Percentiles rank a stretch among this genome's conserved stretches.
phyloP scores from a whole-genome alignment of 2,888 invertebrate genomes.

The Plagodis pulveraria region DNA sequence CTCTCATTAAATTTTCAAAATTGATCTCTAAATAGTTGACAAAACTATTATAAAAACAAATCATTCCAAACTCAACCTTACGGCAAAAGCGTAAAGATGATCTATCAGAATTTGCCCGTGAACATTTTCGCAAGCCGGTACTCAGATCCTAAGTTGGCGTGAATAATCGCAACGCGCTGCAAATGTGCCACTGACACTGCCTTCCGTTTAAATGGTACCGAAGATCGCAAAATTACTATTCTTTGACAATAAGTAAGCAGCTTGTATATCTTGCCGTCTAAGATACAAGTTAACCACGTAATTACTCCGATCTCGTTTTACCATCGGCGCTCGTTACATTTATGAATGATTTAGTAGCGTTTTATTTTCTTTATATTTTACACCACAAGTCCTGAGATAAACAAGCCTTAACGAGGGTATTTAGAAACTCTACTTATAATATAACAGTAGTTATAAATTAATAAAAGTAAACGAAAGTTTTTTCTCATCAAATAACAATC shows the following conservation, averaged over 20 bases:
- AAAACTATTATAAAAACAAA: slow-evolving; percentile 6
- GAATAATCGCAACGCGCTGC: slow-evolving; percentile 69
- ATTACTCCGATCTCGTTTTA: slow-evolving; percentile 37
- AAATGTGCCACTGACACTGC: slow-evolving; percentile 58
- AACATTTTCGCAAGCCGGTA: slow-evolving; percentile 29
- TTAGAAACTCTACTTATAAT: slow-evolving; percentile 7
- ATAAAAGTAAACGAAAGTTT: slow-evolving; percentile 22
- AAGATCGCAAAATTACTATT: slow-evolving; percentile 38
- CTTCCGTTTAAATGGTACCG: slow-evolving; percentile 52
- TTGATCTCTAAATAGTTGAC: slow-evolving; percentile 27
- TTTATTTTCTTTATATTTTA: slow-evolving; percentile 22
- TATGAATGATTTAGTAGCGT: slow-evolving; percentile 31
- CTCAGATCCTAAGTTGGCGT: slow-evolving; percentile 65
- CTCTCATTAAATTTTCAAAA: slow-evolving; percentile 64
- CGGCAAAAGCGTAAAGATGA: slow-evolving; percentile 16
- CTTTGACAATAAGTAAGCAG: slow-evolving; percentile 38
- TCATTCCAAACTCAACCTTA: slow-evolving; percentile 32
- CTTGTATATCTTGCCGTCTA: slow-evolving; percentile 33
- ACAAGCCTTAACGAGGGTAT: slow-evolving; percentile 22
- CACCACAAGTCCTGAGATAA: slow-evolving; percentile 12
- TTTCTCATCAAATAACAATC: slow-evolving; percentile 23
- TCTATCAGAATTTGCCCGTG: slow-evolving; percentile 13
- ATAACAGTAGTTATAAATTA: slow-evolving; percentile 9
- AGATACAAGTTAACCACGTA: slow-evolving; percentile 43
- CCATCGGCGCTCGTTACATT: slow-evolving; percentile 34